Evolutionary conservation across 2,797 vertebrate genomes (phyloP).

Genomic region (Chiroxiphia lanceolata): DNA sequence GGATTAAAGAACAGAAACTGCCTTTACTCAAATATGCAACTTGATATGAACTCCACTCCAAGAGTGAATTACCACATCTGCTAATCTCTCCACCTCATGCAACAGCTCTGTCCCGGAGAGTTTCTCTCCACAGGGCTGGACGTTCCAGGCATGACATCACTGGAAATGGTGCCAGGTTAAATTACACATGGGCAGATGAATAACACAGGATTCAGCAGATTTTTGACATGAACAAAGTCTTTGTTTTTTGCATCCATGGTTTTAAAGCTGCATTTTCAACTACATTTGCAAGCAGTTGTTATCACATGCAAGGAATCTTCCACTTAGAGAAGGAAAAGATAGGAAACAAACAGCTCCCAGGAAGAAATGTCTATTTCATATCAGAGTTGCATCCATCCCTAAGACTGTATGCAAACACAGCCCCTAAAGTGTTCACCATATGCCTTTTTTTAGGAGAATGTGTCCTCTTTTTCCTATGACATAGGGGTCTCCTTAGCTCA

Average conservation of each 20-base stretch:
- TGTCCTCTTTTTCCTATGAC: not conserved
- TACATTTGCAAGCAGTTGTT: not conserved
- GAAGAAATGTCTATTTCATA: not conserved
- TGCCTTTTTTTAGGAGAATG: not conserved
- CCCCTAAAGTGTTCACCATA: not conserved
- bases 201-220: conserved; percentile 32
- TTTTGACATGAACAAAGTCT: conserved; percentile 1
- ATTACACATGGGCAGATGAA: conserved; percentile 51
- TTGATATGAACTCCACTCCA: not conserved
- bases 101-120: not conserved
- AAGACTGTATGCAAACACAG: not conserved
- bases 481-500: not conserved
- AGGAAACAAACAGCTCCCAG: not conserved
- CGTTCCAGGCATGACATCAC: conserved; percentile 61
- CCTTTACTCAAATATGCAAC: not conserved
- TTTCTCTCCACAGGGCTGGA: conserved; percentile 33
- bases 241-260: not conserved
- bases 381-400: not conserved
- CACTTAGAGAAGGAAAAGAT: not conserved
- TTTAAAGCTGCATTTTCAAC: not conserved
- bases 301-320: not conserved
- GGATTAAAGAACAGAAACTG: not conserved
- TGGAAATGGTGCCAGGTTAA: conserved; percentile 45
- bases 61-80: conserved; percentile 37
- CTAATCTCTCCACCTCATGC: not conserved